A percentile compares a stretch with the other conserved stretches of the same genome.
phyloP scores from a whole-genome alignment of 2,797 vertebrate genomes.

The Neomorphus geoffroyi region DNA sequence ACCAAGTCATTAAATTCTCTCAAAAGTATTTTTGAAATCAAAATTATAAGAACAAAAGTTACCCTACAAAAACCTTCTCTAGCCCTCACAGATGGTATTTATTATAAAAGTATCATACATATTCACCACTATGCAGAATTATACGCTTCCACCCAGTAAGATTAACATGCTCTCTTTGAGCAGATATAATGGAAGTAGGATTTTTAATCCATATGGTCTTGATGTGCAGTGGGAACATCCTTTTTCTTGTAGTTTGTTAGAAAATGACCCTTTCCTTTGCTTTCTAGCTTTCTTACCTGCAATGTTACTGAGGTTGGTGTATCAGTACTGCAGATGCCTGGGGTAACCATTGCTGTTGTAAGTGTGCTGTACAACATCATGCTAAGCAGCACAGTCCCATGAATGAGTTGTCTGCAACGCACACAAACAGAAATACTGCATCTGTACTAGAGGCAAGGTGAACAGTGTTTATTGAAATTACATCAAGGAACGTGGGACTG shows the following conservation, averaged over 20 bases:
- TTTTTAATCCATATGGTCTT: neutral
- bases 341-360: constrained; percentile 45
- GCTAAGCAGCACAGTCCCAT: constrained; percentile 47
- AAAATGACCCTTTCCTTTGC: neutral
- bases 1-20: neutral
- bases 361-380: neutral
- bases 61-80: neutral
- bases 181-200: rapidly evolving
- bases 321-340: constrained; percentile 52
- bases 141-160: neutral
- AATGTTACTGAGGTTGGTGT: constrained; percentile 55
- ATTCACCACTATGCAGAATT: neutral
- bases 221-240: neutral
- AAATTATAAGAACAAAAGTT: constrained; percentile 9
- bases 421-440: neutral
- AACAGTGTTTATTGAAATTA: neutral
- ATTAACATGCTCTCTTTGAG: neutral
- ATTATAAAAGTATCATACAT: neutral
- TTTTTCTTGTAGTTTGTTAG: neutral
- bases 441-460: neutral
- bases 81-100: neutral
- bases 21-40: neutral
- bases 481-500: neutral
- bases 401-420: constrained; percentile 43
- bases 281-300: constrained; percentile 49